These are phyloP conservation scores for Pampus argenteus DNA, from an alignment of 2,797 vertebrate species.

Conservation along the genomic window DNA sequence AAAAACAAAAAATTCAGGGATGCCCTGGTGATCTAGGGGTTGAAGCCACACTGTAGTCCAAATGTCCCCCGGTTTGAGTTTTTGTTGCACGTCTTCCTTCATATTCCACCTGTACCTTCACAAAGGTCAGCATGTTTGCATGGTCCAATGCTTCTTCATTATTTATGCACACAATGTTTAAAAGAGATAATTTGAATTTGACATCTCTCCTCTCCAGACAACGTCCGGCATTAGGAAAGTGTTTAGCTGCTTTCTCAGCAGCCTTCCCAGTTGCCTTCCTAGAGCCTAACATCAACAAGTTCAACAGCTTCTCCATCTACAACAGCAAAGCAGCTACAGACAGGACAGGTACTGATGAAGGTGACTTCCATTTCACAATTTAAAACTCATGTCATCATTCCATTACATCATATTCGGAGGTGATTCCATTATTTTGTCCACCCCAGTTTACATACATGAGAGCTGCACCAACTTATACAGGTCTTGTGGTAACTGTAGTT, in stretches of 20 bases:
- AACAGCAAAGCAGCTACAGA: conserved; percentile 89
- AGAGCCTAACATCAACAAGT: conserved; percentile 93
- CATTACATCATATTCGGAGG: not conserved
- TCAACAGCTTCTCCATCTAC: conserved; percentile 93
- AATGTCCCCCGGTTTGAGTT: too few species aligned
- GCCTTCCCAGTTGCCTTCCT: conserved; percentile 96
- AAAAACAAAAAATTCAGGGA: too few species aligned
- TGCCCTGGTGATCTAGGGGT: too few species aligned
- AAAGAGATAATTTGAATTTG: too few species aligned
- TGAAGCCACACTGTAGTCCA: too few species aligned
- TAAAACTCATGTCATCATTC: not conserved
- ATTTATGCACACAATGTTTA: too few species aligned
- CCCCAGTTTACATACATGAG: too few species aligned
- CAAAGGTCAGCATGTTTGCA: not conserved
- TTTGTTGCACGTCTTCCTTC: too few species aligned
- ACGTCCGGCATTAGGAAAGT: conserved; percentile 93
- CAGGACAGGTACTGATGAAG: conserved; percentile 83
- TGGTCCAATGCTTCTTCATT: too few species aligned
- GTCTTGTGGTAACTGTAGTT: too few species aligned
- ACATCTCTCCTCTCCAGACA: conserved; percentile 82
- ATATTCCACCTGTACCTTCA: not conserved
- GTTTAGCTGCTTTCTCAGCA: conserved; percentile 92
- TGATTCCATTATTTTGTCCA: too few species aligned
- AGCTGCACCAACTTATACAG: too few species aligned
- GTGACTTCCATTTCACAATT: not conserved